phyloP scores from a whole-genome alignment of 2,797 vertebrate species.

The Sebastes cheni region DNA sequence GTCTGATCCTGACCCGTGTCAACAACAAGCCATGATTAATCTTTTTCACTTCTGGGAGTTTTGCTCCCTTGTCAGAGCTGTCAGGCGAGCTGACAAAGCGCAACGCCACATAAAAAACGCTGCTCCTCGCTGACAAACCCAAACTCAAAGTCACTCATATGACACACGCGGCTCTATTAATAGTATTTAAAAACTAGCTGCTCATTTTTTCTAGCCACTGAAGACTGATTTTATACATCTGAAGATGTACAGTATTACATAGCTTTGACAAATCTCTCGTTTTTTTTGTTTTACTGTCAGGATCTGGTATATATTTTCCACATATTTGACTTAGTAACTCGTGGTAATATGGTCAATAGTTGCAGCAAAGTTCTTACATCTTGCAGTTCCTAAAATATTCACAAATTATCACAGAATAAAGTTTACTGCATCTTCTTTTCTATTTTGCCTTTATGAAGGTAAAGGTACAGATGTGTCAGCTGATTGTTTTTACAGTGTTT shows the following conservation, averaged over 20 bases:
- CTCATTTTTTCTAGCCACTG: neutral
- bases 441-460: neutral
- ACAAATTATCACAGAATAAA: neutral
- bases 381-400: neutral
- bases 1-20: slow-evolving; percentile 55
- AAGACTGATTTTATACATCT: slow-evolving; percentile 2
- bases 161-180: slow-evolving; percentile 61
- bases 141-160: slow-evolving; percentile 61
- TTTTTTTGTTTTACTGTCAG: neutral
- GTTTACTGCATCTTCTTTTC: neutral
- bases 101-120: slow-evolving; percentile 48
- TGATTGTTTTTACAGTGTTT: neutral
- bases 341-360: neutral
- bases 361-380: neutral
- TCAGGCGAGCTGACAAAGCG: slow-evolving; percentile 69
- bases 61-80: slow-evolving; percentile 57
- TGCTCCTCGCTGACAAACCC: slow-evolving; percentile 42
- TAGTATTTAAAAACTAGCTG: slow-evolving; percentile 50
- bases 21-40: slow-evolving; percentile 47
- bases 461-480: neutral
- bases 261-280: neutral
- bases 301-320: neutral
- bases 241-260: neutral
- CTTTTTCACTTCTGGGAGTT: slow-evolving; percentile 25
- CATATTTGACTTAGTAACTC: neutral